Base-by-base conservation (phyloP, 2,888 invertebrate species). In the Buathra laborator region DNA sequence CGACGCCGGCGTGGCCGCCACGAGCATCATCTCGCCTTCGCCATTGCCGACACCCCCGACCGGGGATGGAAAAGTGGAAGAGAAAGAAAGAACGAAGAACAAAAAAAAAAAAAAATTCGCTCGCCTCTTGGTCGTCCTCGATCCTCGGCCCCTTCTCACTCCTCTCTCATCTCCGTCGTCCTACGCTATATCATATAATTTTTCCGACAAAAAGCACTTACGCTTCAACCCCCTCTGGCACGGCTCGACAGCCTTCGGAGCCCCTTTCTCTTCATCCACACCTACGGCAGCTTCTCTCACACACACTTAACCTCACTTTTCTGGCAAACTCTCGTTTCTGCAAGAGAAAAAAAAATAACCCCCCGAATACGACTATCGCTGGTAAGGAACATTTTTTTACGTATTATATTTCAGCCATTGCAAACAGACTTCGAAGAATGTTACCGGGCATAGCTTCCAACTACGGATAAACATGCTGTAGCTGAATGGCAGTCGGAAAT, bases 181-280 rank as follows among this genome's bases (percentile, higher is more conserved):
- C 68, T 86, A 71, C 84, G 90, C 91, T 92, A 92, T 90, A 90
- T 92, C 91, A 92, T 92, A 93, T 92, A 92, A 93, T 93, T 93
- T 90, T 93, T 91, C 91, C 92, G 91, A 91, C 93, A 91, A 93
- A 92, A 93, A 93, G 93, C 93, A 93, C 93, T 93, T 93, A 93
- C 91, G 91, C 84, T 84, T 85, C 85, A 29, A 82, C 82, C 83
- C 84, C 84, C 84, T 85, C 85, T 87, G 82, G 79, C 84, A 86
- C 80, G 82, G 71, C 81, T 74, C 85, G 82, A 86, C 84, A 86
- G 85, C 84, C 86, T 74, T 79, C 83, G 71, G 53, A 74, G 56
- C 67, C 74, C 53, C 67, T 62, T 72, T 44, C 51, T 86, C 85
- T 77, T 86, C 86, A 86, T 87, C 84, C 85, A 84, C 87, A 84